Base-by-base conservation (phyloP, 2,797 vertebrate genomes). In the Yasuhikotakia modesta region DNA sequence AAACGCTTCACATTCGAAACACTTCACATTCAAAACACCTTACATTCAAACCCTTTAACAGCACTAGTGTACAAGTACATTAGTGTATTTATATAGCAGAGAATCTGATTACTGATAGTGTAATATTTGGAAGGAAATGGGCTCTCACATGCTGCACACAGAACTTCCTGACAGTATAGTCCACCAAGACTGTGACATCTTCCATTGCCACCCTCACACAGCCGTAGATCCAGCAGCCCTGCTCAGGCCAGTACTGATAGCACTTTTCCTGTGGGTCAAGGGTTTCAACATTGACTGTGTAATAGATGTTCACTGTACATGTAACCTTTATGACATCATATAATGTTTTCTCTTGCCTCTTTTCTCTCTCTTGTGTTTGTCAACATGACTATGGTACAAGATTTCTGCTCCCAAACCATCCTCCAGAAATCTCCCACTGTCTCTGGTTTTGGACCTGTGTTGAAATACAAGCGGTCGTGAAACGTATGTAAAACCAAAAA, bases 391-490 rank as follows among this genome's bases (percentile, higher is more conserved):
- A 99, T 96, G 0, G 96, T 92, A 0, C 95, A 83, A 0, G 94
- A 94, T 90, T 96, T 99, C 86, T 98, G 97, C 66, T 99, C 97
- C 97, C 97, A 99, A 66, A 99, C 84, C 97, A 98, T 98, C 81
- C 95, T 93, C 97, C 97, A 99, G 90, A 97, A 99, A 85, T 99
- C 97, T 0, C 94, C 93, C 17, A 97, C 90, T 0, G 97, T 99
- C 66, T 98, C 97, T 71, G 91, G 95, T 68, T 98, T 99, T 1
- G 97, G 97, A 27, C 97, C 97, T 99, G 87, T 22, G 39, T 43
- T 43, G 39, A 32, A 32, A 58, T 19, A 43, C 30, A 17, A 50
- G 45, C 10, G 64, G 7, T 10, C 3, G 39, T 12, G 22, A 11
- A 24, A 64, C 30, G 1, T 24, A 50, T 4, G 35, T 39, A 0